phyloP scores from a whole-genome alignment of 2,113 vertebrate genomes.

The Platichthys stellatus region DNA sequence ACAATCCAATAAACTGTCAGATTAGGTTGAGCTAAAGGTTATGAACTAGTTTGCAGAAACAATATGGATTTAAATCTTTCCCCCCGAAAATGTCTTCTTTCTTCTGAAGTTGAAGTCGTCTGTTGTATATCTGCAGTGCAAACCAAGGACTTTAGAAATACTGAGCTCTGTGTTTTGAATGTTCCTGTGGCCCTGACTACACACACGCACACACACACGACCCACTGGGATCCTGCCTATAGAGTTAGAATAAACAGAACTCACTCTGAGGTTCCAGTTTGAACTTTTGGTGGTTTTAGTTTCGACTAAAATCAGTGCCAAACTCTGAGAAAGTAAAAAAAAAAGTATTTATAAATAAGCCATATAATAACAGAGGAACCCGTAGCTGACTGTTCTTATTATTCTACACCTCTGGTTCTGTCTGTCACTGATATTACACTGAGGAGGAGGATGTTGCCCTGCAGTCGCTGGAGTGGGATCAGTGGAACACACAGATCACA shows the following conservation, averaged over 20 bases:
- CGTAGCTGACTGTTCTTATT: conserved; percentile 62
- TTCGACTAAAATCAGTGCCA: conserved; percentile 26
- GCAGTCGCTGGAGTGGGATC: conserved; percentile 45
- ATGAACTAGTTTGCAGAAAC: conserved; percentile 4
- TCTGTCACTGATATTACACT: conserved; percentile 74
- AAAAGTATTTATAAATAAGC: conserved; percentile 40
- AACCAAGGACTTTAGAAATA: conserved; percentile 14
- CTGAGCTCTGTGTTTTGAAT: conserved; percentile 42
- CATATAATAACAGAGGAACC: conserved; percentile 50
- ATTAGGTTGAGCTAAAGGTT: not conserved
- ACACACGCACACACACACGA: conserved; percentile 23
- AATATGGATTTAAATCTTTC: conserved; percentile 19
- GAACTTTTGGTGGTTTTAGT: conserved; percentile 42
- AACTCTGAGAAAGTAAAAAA: conserved; percentile 51
- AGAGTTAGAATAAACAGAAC: conserved; percentile 56
- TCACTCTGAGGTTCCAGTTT: conserved; percentile 46
- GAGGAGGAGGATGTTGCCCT: conserved; percentile 60
- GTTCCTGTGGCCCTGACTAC: conserved; percentile 12
- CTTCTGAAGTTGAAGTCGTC: conserved; percentile 30
- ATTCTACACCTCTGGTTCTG: conserved; percentile 60
- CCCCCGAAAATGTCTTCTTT: not conserved
- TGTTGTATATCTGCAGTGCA: conserved; percentile 44
- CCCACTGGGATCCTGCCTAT: conserved; percentile 54
- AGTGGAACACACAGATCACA: conserved; percentile 42
- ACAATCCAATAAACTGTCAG: too few species aligned